Conservation (phyloP, 2,888 invertebrate species). For the Sarcophaga carnaria region DNA sequence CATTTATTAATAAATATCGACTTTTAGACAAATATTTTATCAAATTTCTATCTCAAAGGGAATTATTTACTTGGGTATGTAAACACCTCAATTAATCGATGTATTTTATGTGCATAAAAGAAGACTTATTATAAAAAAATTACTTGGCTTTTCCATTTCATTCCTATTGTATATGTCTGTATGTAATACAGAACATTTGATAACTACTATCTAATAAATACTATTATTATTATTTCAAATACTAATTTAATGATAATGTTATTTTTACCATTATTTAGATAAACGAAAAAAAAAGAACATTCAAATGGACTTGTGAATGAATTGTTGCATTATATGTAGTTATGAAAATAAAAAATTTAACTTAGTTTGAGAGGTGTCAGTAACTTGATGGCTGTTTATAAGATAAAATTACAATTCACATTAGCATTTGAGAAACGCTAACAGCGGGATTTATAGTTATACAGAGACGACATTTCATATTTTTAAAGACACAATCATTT, state of each 20-base stretch:
- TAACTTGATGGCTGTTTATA: not conserved
- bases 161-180: too few relatives aligned
- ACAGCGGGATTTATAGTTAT: not conserved
- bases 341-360: not conserved
- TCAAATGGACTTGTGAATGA: too few relatives aligned
- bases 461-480: not conserved
- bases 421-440: not conserved
- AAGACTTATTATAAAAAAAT: too few relatives aligned
- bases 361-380: not conserved
- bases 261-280: not conserved
- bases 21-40: too few relatives aligned
- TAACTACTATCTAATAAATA: not conserved
- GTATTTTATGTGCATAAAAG: too few relatives aligned
- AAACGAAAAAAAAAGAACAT: not conserved
- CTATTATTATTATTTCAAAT: not conserved
- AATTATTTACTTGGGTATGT: too few relatives aligned
- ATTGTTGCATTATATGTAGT: too few relatives aligned
- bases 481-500: not conserved
- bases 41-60: too few relatives aligned
- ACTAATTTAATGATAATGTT: not conserved
- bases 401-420: not conserved
- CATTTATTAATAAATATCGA: too few relatives aligned
- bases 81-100: too few relatives aligned
- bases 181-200: too few relatives aligned
- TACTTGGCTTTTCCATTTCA: too few relatives aligned